Base-by-base conservation (phyloP, 2,888 invertebrate genomes). In the Mythimna ferrago region DNA sequence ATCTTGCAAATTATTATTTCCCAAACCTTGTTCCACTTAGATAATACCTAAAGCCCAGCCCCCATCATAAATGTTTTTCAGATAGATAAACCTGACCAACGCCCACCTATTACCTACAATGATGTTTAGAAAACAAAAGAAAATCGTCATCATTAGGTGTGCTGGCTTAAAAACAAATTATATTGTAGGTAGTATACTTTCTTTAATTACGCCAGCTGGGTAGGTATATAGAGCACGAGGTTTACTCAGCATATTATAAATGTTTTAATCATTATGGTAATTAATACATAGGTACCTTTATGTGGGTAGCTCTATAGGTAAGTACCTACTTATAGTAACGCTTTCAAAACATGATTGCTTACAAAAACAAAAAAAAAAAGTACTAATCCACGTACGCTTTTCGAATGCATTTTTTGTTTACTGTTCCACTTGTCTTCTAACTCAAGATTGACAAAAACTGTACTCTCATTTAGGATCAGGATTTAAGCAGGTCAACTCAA, bases 401-500 rank as follows among this genome's bases (percentile, higher is more conserved):
- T 9, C 44, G 32, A 56, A n/a, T 51, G 51, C 19, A 68, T 72
- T 58, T 77, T 79, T 80, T 80, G 66, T 70, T 57, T 44, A 21
- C 41, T 70, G 66, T n/a, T 35, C 65, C 38, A 80, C 61, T 83
- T 73, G 32, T 44, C 21, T 48, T 60, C 48, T 60, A 54, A 70
- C 32, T 48, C 19, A 35, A 60, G 26, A 57, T 48, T 66, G 70
- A 48, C 48, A 78, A 78, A 80, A 79, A 82, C 41, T 65, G 57
- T 66, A 54, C n/a, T 44, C 48, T 79, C 64, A 78, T 68, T 65
- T 57, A 58, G 26, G 70, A 67, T 65, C 66, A 67, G 44, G 61
- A 80, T 71, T 62, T 32, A 80, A 67, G 81, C 32, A 56, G 75
- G 75, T 67, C 70, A 80, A 58, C 57, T 14, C 61, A n/a, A 65